phyloP scores from a whole-genome alignment of 2,113 vertebrate genomes.

The Bungarus multicinctus region DNA sequence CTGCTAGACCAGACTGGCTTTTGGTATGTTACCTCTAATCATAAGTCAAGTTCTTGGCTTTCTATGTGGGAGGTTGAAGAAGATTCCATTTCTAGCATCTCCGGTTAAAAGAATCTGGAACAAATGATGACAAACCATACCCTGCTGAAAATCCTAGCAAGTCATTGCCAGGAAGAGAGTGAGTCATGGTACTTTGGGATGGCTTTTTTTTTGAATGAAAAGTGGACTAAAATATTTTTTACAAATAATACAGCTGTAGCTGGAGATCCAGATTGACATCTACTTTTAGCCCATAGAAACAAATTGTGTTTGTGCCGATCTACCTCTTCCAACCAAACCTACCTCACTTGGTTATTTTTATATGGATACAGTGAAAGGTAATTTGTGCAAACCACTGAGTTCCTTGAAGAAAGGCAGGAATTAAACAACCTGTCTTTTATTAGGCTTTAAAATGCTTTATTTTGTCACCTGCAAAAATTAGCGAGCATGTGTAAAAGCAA shows the following conservation, averaged over 20 bases:
- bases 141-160: not conserved
- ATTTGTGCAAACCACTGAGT: not conserved
- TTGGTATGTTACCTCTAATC: not conserved
- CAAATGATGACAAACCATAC: not conserved
- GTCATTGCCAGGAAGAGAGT: not conserved
- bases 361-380: not conserved
- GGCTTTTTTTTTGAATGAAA: not conserved
- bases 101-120: not conserved
- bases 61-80: not conserved
- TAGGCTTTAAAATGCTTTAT: not conserved
- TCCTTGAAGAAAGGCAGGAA: not conserved
- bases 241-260: not conserved
- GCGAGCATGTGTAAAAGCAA: not conserved
- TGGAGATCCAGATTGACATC: not conserved
- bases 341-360: not conserved
- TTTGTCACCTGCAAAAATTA: not conserved
- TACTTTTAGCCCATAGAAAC: not conserved
- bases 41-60: not conserved
- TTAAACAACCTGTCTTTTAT: not conserved
- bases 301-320: not conserved
- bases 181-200: not conserved
- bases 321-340: not conserved
- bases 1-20: not conserved
- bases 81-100: not conserved
- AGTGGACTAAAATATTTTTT: not conserved